Conservation (phyloP, 2,113 vertebrate species). For the Ptilonorhynchus violaceus region DNA sequence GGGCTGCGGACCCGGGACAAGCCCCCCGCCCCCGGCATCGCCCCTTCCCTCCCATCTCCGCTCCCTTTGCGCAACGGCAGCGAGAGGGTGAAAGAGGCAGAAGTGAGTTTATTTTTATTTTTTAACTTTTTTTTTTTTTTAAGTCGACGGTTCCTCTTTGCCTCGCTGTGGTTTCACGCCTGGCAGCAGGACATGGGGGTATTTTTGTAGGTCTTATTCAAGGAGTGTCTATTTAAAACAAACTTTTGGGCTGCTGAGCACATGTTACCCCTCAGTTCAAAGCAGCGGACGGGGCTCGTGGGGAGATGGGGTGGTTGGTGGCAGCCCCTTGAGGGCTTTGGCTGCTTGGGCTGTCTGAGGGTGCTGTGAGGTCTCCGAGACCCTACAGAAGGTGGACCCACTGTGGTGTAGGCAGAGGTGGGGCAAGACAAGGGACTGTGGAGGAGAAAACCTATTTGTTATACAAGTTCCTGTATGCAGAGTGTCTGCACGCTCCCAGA, state of each 20-base stretch:
- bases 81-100: background rate
- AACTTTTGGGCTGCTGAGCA: background rate
- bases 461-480: background rate
- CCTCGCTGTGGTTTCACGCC: background rate
- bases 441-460: background rate
- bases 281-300: rapidly evolving
- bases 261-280: background rate
- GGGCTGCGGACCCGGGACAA: rapidly evolving
- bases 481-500: rapidly evolving
- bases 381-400: rapidly evolving
- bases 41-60: background rate
- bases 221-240: slow-evolving; percentile 7
- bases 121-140: background rate
- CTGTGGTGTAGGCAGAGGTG: rapidly evolving
- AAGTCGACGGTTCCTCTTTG: slow-evolving; percentile 3
- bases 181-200: background rate
- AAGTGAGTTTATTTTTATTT: background rate
- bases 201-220: slow-evolving; percentile 8
- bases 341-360: background rate
- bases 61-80: background rate
- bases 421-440: background rate
- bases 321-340: background rate
- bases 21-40: rapidly evolving
- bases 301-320: background rate
- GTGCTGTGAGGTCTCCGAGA: rapidly evolving